These are phyloP conservation scores for Nephrotoma flavescens DNA, from an alignment of 2,888 invertebrate species.

Conservation along the genomic window DNA sequence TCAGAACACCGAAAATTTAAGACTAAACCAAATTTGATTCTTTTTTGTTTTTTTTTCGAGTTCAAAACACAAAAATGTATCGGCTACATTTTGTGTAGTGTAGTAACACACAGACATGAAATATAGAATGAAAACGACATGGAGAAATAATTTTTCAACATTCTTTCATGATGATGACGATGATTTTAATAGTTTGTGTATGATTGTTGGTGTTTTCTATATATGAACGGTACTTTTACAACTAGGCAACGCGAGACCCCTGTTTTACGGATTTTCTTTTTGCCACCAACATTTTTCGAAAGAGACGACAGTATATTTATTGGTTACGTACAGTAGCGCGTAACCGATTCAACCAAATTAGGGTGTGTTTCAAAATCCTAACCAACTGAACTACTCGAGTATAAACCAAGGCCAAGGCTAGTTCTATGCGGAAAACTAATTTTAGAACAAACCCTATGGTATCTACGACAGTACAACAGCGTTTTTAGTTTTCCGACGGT, in stretches of 20 bases:
- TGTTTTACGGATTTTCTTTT: neutral
- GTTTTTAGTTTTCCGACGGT: neutral
- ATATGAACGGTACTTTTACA: neutral
- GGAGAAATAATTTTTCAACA: neutral
- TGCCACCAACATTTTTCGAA: neutral
- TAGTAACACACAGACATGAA: neutral
- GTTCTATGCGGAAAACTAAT: too few relatives aligned
- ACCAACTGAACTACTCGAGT: too few relatives aligned
- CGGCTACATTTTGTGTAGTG: neutral
- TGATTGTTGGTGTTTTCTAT: neutral
- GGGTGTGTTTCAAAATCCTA: neutral
- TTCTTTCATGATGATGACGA: neutral
- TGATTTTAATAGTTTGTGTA: neutral
- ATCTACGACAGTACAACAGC: neutral
- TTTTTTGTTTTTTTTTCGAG: neutral
- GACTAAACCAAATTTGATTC: neutral
- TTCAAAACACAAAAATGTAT: neutral
- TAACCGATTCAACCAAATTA: neutral
- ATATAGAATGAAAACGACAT: neutral
- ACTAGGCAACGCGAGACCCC: neutral
- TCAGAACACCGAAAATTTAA: neutral
- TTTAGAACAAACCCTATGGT: neutral
- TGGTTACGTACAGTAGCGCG: neutral
- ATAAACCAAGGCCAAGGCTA: too few relatives aligned
- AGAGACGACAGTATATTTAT: neutral